Base-by-base conservation (phyloP, 2,797 vertebrate species). In the Tangara arthus region DNA sequence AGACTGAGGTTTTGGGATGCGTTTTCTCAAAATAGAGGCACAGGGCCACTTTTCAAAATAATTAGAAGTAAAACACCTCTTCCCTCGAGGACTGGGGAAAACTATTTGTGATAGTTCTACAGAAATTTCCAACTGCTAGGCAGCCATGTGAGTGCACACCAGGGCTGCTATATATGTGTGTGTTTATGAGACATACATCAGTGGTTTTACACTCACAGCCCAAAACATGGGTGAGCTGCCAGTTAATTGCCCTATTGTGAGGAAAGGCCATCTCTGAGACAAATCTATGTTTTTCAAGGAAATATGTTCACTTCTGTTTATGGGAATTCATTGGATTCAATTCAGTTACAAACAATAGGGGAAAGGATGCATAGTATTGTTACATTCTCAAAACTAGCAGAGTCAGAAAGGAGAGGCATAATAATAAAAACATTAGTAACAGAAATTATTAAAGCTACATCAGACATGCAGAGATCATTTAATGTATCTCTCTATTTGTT, bases 61-160 rank as follows among this genome's bases (percentile, higher is more conserved):
- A 78, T 37, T 70, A 44, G 26, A 65, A 49, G 5, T 68, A 78
- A 83, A 61, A 11, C 4, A 55, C 2, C 6, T 56, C 11, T 50
- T 90, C 7, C 16, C 16, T 78, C n/a, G 55, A 65, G 17, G 15
- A 61, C 8, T 28, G 39, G 11, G 24, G 6, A 65, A 86, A 89
- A 69, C 5, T 46, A 47, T 44, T 71, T 30, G 5, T 21, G 81
- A 27, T 1, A 15, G 14, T 42, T 75, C 57, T 46, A 11, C 2
- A 30, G 57, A 83, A 66, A 64, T 71, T 90, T 86, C 41, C 9
- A 61, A 35, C 26, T 81, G 7, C 8, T 41, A 66, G 19, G 8
- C 18, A 81, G 10, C 7, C 49, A 65, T 1, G 0, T 52, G 30
- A 65, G 26, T 6, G 9, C n/a, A 12, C 17, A 49, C 18, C 42